Percentiles rank a stretch among this genome's conserved stretches.
Evolutionary conservation across 2,888 invertebrate species (phyloP).

Genomic region (Acleris sparsana): DNA sequence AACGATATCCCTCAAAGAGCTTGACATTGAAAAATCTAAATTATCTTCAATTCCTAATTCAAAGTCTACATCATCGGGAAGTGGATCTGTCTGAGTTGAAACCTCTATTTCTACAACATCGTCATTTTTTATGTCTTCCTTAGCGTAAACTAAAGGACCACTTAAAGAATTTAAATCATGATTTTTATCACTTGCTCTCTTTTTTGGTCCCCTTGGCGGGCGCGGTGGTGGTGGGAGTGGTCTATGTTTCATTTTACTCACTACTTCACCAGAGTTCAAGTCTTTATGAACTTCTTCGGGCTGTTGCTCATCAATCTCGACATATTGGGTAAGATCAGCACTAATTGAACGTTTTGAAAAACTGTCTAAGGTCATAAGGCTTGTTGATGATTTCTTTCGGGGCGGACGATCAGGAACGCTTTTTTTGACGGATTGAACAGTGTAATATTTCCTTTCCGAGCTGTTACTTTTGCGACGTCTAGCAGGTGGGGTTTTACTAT

Average conservation of each 20-base stretch:
- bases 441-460: conserved; percentile 87
- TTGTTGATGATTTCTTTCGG: conserved; percentile 84
- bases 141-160: conserved; percentile 42
- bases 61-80: conserved; percentile 90
- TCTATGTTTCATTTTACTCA: conserved; percentile 92
- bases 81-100: conserved; percentile 93
- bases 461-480: conserved; percentile 76
- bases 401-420: conserved; percentile 85
- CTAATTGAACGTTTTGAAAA: conserved; percentile 70
- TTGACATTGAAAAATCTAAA: conserved; percentile 74
- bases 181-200: conserved; percentile 62
- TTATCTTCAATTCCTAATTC: conserved; percentile 82
- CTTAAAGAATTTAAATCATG: conserved; percentile 44
- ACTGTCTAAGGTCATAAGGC: conserved; percentile 80
- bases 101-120: conserved; percentile 87
- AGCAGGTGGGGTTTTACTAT: conserved; percentile 78
- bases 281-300: conserved; percentile 85
- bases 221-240: conserved; percentile 94
- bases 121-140: conserved; percentile 53
- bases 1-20: conserved; percentile 72
- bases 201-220: conserved; percentile 87
- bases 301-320: conserved; percentile 84
- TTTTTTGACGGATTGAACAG: conserved; percentile 79
- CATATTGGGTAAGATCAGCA: conserved; percentile 82
- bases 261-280: conserved; percentile 88